Evolutionary conservation across 2,888 invertebrate genomes (phyloP).

Genomic region (Aspidiotus rigidus): DNA sequence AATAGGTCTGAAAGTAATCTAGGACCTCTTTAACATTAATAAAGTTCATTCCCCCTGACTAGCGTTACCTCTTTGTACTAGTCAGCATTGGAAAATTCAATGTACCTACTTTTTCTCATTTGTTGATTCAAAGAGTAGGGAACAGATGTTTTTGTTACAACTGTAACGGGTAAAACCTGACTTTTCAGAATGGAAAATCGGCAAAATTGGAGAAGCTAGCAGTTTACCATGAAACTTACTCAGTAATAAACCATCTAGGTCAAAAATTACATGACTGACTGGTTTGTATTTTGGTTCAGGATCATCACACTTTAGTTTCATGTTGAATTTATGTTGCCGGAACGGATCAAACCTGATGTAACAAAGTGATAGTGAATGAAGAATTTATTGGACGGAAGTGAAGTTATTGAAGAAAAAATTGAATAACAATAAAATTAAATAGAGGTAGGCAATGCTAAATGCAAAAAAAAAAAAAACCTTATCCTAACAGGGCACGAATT

Average conservation of each 20-base stretch:
- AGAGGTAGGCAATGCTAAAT: no score
- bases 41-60: no score
- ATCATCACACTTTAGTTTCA: background rate
- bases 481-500: no score
- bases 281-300: slow-evolving; percentile 44
- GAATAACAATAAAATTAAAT: no score
- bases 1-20: no score
- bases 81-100: background rate
- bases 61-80: no score
- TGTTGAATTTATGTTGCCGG: background rate
- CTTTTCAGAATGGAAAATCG: no score
- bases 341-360: background rate
- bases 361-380: background rate
- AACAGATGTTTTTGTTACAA: background rate
- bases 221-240: slow-evolving; percentile 44
- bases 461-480: no score
- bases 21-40: no score
- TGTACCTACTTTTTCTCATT: background rate
- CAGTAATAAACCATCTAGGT: slow-evolving; percentile 57
- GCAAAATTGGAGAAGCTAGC: background rate
- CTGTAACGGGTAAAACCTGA: no score
- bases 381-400: no score
- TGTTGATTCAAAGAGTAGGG: background rate
- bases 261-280: slow-evolving; percentile 69
- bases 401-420: no score